Evolutionary conservation across 2,888 invertebrate species (phyloP).

Genomic region (Leuctra nigra): DNA sequence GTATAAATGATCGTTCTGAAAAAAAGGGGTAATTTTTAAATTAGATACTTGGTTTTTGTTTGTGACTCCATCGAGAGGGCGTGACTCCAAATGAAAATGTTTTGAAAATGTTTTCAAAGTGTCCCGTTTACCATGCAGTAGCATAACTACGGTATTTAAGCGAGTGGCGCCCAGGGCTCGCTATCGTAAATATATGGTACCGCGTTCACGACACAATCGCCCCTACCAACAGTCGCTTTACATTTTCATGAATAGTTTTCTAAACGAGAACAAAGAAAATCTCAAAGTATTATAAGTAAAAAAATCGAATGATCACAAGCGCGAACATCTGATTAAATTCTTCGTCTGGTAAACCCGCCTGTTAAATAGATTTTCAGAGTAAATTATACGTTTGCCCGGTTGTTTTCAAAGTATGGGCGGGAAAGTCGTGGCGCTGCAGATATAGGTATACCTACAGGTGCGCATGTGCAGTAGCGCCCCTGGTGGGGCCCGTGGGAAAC

Average conservation of each 20-base stretch:
- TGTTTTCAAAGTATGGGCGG: slow-evolving; percentile 7
- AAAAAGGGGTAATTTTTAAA: slow-evolving; percentile 16
- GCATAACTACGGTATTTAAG: slow-evolving; percentile 3
- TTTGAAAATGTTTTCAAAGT: slow-evolving; percentile 9
- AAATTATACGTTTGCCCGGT: slow-evolving; percentile 24
- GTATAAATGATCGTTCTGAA: slow-evolving; percentile 1
- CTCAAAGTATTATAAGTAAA: neutral
- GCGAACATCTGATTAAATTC: slow-evolving; percentile 27
- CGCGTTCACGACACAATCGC: neutral
- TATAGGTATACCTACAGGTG: slow-evolving; percentile 14
- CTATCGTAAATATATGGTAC: slow-evolving; percentile 1
- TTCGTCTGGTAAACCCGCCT: slow-evolving; percentile 24
- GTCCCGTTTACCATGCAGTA: slow-evolving; percentile 13
- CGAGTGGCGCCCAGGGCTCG: neutral
- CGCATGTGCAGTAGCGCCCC: slow-evolving; percentile 8
- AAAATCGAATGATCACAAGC: slow-evolving; percentile 18
- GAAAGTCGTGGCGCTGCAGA: slow-evolving; percentile 11
- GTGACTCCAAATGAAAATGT: slow-evolving; percentile 5
- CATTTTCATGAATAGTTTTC: slow-evolving; percentile 11
- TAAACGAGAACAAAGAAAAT: slow-evolving; percentile 9
- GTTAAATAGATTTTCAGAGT: slow-evolving; percentile 26
- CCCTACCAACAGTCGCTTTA: slow-evolving; percentile 1
- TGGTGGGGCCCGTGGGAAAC: slow-evolving; percentile 15
- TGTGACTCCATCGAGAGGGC: slow-evolving; percentile 14
- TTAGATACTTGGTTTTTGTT: slow-evolving; percentile 7